These are phyloP conservation scores for Ellobium chinense DNA, from an alignment of 2,888 invertebrate genomes.

Conservation along the genomic window DNA sequence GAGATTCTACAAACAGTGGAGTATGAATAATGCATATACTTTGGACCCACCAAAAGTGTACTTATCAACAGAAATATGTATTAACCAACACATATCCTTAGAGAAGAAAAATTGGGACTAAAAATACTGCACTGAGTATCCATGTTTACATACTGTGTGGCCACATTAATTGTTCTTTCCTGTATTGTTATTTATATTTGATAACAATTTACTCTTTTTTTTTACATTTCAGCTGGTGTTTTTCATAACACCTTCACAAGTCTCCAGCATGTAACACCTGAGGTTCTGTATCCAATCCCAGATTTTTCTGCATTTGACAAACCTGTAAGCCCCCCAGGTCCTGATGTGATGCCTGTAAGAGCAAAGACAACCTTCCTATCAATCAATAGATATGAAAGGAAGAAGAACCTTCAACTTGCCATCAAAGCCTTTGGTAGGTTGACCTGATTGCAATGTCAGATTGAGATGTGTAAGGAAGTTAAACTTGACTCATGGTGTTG, in stretches of 20 bases:
- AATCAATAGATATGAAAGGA: conserved; percentile 97
- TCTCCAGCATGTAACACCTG: conserved; percentile 84
- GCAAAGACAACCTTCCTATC: conserved; percentile 87
- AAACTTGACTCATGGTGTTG: too few species aligned
- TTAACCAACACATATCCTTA: too few species aligned
- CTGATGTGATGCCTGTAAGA: conserved; percentile 67
- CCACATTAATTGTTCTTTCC: neutral
- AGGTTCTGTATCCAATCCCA: conserved; percentile 96
- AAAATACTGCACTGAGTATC: too few species aligned
- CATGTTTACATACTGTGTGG: neutral
- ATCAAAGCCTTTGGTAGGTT: conserved; percentile 87
- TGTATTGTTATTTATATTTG: neutral
- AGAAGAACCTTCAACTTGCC: conserved; percentile 95
- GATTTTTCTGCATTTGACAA: conserved; percentile 82
- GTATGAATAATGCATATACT: too few species aligned
- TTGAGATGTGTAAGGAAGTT: too few species aligned
- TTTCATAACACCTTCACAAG: conserved; percentile 91
- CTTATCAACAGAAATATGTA: too few species aligned
- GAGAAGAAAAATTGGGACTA: too few species aligned
- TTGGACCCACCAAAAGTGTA: too few species aligned
- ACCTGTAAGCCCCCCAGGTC: conserved; percentile 58
- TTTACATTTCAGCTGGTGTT: conserved; percentile 82
- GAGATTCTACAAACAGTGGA: too few species aligned
- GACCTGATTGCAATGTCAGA: too few species aligned
- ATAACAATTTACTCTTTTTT: neutral